Evolutionary conservation across 2,888 invertebrate genomes (phyloP).

Genomic region (Phyllotreta cruciferae): DNA sequence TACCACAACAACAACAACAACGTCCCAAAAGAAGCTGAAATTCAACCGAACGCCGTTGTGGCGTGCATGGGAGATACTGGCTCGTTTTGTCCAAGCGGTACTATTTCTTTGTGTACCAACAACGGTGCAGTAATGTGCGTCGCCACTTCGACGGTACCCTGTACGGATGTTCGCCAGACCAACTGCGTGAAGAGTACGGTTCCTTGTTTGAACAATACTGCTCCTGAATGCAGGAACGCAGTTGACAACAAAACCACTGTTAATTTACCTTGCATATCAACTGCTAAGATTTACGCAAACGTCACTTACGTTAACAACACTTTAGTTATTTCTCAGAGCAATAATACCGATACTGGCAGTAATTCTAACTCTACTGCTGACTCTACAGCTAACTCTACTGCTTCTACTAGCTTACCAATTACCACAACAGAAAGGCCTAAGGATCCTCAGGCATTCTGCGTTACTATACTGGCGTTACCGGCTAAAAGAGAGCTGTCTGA

Average conservation of each 20-base stretch:
- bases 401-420: constrained; percentile 26
- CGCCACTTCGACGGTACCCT: constrained; percentile 54
- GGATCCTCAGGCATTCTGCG: constrained; percentile 48
- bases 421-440: constrained; percentile 27
- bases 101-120: constrained; percentile 55
- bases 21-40: constrained; percentile 49
- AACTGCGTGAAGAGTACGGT: constrained; percentile 53
- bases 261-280: constrained; percentile 53
- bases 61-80: constrained; percentile 54
- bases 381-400: constrained; percentile 24
- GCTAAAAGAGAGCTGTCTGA: constrained; percentile 47
- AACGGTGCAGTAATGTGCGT: constrained; percentile 58
- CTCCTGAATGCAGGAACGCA: constrained; percentile 49
- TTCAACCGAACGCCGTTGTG: constrained; percentile 53
- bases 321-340: constrained; percentile 39
- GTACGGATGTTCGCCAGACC: constrained; percentile 47
- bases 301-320: constrained; percentile 48
- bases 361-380: constrained; percentile 20
- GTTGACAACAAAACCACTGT: constrained; percentile 47
- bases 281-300: constrained; percentile 48
- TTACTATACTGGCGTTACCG: constrained; percentile 51
- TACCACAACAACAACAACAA: constrained; percentile 51
- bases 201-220: constrained; percentile 53
- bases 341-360: constrained; percentile 25
- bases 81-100: constrained; percentile 54